Evolutionary conservation across 2,888 invertebrate species (phyloP).

Genomic region (Melolontha melolontha): DNA sequence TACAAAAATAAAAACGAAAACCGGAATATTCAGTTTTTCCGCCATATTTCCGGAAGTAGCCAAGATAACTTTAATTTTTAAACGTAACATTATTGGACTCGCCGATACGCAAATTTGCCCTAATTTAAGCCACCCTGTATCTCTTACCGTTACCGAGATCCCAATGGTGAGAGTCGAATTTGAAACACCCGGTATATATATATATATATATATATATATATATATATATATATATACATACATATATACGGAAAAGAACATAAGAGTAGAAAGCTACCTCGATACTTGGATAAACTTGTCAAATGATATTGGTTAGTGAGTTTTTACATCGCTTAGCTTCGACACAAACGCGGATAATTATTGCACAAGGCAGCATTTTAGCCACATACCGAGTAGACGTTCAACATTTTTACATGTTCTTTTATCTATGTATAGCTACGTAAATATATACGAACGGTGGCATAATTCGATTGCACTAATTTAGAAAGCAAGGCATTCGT

Average conservation of each 20-base stretch:
- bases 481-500: constrained; percentile 16
- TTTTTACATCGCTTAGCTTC: constrained; percentile 9
- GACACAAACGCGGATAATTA: constrained; percentile 11
- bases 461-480: constrained; percentile 3
- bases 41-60: too few relatives aligned
- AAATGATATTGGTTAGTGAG: constrained; percentile 16
- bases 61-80: too few relatives aligned
- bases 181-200: too few relatives aligned
- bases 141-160: too few relatives aligned
- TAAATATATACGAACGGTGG: background rate
- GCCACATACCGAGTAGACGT: constrained; percentile 14
- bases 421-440: background rate
- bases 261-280: constrained; percentile 15
- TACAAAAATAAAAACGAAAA: too few relatives aligned
- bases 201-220: too few relatives aligned
- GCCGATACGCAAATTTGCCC: too few relatives aligned
- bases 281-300: constrained; percentile 9
- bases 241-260: background rate
- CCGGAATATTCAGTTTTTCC: too few relatives aligned
- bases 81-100: too few relatives aligned
- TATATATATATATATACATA: too few relatives aligned
- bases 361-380: constrained; percentile 18
- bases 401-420: constrained; percentile 19
- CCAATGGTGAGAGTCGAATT: too few relatives aligned
- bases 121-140: too few relatives aligned